These are phyloP conservation scores for Microchrysa polita DNA, from an alignment of 2,888 invertebrate genomes.

Conservation along the genomic window DNA sequence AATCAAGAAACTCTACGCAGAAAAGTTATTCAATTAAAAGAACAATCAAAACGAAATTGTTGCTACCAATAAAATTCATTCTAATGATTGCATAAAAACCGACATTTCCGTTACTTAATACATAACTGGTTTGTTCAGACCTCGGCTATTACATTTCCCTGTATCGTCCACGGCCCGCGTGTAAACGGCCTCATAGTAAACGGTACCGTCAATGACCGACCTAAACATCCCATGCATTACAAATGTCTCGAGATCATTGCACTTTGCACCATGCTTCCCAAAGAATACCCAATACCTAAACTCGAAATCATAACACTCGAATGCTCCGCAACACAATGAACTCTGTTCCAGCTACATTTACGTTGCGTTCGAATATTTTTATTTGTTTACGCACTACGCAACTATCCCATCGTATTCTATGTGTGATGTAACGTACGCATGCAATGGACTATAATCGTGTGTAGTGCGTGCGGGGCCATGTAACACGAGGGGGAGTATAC, in stretches of 20 bases:
- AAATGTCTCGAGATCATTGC: slow-evolving; percentile 25
- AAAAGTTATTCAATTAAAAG: too few species aligned
- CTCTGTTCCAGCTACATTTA: slow-evolving; percentile 21
- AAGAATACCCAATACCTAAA: too few species aligned
- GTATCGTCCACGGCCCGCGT: background rate
- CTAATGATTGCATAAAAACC: too few species aligned
- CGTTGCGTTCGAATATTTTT: slow-evolving; percentile 21
- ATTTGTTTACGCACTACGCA: slow-evolving; percentile 28
- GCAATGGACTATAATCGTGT: background rate
- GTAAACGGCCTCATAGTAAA: background rate
- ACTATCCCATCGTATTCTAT: slow-evolving; percentile 22
- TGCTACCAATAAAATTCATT: too few species aligned
- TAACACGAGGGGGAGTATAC: background rate
- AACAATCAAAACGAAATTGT: too few species aligned
- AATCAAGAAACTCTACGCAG: too few species aligned
- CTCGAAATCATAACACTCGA: slow-evolving; percentile 1
- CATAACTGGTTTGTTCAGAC: slow-evolving; percentile 14
- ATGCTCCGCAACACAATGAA: slow-evolving; percentile 20
- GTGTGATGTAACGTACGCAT: slow-evolving; percentile 18
- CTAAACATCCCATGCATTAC: slow-evolving; percentile 13
- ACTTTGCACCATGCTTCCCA: slow-evolving; percentile 12
- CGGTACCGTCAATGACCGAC: slow-evolving; percentile 27
- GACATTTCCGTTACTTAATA: too few species aligned
- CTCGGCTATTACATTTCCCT: slow-evolving; percentile 23
- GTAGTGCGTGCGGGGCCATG: background rate